phyloP scores from a whole-genome alignment of 2,113 vertebrate genomes.

The Psilopogon haemacephalus region DNA sequence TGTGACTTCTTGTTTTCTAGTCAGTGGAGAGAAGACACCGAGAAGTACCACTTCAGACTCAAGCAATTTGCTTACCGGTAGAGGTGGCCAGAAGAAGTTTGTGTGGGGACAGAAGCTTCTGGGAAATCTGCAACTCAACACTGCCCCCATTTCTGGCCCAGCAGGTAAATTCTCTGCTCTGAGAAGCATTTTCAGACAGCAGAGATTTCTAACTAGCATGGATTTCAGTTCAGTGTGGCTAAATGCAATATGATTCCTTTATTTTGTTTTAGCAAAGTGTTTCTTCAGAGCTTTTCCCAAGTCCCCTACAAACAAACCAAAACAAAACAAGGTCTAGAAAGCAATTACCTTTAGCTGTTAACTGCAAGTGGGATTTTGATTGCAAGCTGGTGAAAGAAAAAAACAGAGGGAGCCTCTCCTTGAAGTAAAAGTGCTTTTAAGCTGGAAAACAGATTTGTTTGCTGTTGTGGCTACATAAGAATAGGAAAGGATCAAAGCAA shows the following conservation, averaged over 20 bases:
- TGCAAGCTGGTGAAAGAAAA: not conserved
- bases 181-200: not conserved
- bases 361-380: not conserved
- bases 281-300: not conserved
- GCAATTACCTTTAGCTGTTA: not conserved
- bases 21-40: constrained; percentile 69
- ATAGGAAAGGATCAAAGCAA: not conserved
- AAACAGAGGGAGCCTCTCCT: not conserved
- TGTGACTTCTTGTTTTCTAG: constrained; percentile 67
- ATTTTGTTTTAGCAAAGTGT: not conserved
- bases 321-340: not conserved
- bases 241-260: not conserved
- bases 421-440: not conserved
- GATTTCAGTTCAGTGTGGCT: not conserved
- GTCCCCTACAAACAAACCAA: not conserved
- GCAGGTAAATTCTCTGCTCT: constrained; percentile 67
- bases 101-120: constrained; percentile 60
- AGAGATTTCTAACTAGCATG: not conserved
- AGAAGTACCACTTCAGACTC: constrained; percentile 55
- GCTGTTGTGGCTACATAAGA: not conserved
- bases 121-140: constrained; percentile 34
- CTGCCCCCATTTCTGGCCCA: constrained; percentile 66
- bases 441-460: not conserved
- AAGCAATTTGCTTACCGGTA: constrained; percentile 68
- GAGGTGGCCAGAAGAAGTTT: constrained; percentile 46